Evolutionary conservation across 2,888 invertebrate genomes (phyloP).

Genomic region (Drosophila limbata): DNA sequence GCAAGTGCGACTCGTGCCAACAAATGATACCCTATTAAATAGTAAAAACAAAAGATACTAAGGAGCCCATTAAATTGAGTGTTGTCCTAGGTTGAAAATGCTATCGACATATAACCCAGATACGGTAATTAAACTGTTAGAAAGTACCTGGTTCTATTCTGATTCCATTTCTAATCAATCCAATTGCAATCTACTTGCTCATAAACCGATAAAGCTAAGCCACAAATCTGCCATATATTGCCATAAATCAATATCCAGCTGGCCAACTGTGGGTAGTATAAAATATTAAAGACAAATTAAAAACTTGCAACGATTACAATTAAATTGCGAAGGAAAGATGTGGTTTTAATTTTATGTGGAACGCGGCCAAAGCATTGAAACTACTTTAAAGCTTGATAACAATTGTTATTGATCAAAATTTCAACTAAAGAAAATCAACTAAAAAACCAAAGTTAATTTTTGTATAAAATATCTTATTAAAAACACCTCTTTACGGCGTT

Average conservation of each 20-base stretch:
- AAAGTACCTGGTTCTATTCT: constrained; percentile 15
- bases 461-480: too few species aligned
- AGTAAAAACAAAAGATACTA: neutral
- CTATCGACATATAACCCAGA: neutral
- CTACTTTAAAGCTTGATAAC: neutral
- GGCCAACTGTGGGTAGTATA: constrained; percentile 11
- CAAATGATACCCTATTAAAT: neutral
- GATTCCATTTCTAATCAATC: constrained; percentile 22
- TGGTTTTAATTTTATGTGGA: neutral
- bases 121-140: constrained; percentile 1
- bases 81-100: constrained; percentile 23
- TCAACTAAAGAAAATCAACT: too few species aligned
- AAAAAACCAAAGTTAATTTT: too few species aligned
- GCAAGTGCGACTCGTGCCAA: constrained; percentile 3
- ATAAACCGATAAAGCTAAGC: constrained; percentile 16
- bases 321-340: neutral
- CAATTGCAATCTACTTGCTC: neutral
- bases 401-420: too few species aligned
- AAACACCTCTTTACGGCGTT: too few species aligned
- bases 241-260: constrained; percentile 30
- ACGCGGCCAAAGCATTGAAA: neutral
- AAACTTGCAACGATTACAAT: neutral
- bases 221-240: too few species aligned
- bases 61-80: neutral
- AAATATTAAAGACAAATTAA: neutral